Base-by-base conservation (phyloP, 2,113 vertebrate species). In the Theristicus caerulescens region DNA sequence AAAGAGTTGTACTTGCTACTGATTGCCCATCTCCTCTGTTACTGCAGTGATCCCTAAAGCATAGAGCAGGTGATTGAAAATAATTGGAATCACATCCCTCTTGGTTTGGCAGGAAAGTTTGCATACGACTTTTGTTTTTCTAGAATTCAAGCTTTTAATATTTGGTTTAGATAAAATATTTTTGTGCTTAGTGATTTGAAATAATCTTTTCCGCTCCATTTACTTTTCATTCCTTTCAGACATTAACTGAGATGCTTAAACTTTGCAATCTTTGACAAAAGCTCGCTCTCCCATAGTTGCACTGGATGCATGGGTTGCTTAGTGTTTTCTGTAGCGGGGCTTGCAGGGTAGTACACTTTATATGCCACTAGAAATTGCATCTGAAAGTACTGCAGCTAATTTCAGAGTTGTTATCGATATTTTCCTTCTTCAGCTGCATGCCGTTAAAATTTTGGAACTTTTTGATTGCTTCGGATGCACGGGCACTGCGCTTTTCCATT, bases 391-490 rank as follows among this genome's bases (percentile, higher is more conserved):
- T 69, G 82, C 38, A 67, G 34, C 32, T 73, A 9, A 31, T 91
- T 87, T 82, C 73, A 49, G 58, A 72, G 31, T 58, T 65, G 16
- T 55, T 91, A 38, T 7, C 2, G 13, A 24, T 69, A n/a, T 47
- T 82, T 91, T 71, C 15, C 57, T 71, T 66, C 32, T 82, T 85
- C 49, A 19, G 44, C 36, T 92, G 40, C 40, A 15, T 27, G 52
- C 16, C 49, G 88, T 92, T 73, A 95, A 93, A 67, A 72, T 82
- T 95, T 94, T 44, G 93, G 86, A 54, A 42, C 54, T 73, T 94
- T 69, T 29, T 70, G 49, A 58, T 65, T 51, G 46, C 73, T 5
- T 65, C 0, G 0, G n/a, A 66, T 40, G n/a, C 73, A 40, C 2
- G 3, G 34, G 22, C 21, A 10, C 51, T 54, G 44, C 0, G 0